A percentile compares a stretch with the other conserved stretches of the same genome.
Conservation (phyloP, 2,113 vertebrate species). For the Amblyornis subalaris region DNA sequence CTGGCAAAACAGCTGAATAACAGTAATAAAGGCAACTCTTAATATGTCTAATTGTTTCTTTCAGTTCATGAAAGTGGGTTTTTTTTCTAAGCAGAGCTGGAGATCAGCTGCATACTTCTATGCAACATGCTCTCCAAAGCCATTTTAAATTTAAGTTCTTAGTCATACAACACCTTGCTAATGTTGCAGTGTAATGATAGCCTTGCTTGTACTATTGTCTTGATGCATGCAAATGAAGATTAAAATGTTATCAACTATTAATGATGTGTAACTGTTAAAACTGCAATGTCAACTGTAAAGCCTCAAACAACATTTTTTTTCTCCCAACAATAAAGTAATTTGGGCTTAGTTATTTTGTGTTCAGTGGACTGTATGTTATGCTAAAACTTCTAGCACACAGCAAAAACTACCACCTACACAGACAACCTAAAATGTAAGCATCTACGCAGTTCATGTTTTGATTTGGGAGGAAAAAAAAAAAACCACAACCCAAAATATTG, state of each 20-base stretch:
- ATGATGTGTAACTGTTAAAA: neutral
- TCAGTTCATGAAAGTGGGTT: neutral
- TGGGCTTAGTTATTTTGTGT: neutral
- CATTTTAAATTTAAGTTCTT: neutral
- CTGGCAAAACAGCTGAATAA: neutral
- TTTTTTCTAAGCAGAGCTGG: neutral
- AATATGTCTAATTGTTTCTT: neutral
- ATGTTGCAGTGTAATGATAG: neutral
- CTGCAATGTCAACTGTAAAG: neutral
- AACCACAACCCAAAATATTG: neutral
- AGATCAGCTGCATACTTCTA: neutral
- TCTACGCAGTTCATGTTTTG: neutral
- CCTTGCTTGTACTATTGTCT: slow-evolving; percentile 2
- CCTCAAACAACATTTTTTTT: neutral
- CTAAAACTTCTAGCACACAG: neutral
- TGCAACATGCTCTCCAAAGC: neutral
- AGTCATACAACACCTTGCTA: neutral
- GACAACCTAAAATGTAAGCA: neutral
- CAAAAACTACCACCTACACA: neutral
- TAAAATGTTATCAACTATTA: neutral
- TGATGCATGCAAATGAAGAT: neutral
- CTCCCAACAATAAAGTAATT: slow-evolving; percentile 26
- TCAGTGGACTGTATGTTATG: neutral
- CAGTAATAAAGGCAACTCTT: neutral
- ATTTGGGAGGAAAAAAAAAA: neutral